Evolutionary conservation across 92 coral and sea anemone genomes (phyloP), one percentile per base, ranked within the genome.

Genomic region (Paramuricea clavata): DNA sequence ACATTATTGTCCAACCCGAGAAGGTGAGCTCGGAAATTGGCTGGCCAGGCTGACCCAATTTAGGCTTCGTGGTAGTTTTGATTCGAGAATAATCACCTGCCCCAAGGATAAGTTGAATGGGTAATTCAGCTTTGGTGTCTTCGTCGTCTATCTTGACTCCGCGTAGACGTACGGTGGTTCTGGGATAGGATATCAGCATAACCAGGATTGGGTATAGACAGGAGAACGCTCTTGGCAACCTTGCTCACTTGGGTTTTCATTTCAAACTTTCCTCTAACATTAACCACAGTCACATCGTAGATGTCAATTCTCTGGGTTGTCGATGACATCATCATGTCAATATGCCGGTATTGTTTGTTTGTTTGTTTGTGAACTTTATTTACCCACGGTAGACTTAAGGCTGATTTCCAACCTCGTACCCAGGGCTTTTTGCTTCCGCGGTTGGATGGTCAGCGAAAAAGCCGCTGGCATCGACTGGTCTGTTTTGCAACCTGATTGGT

Each of bases 1-100:
- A 75, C 81, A 75, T 75, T 21, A 44, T 41, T 21, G 64, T 39
- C 81, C 62, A 75, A 17, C 54, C 81, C 21, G 41, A 43, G 11
- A 9, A 19, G 21, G 60, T 44, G 6, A 75, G 81, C 17, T 75
- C 81, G 1, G 60, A 67, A 0, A 75, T 35, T 19, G 61, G 64
- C 32, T 75, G 50, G 19, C 61, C 61, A 13, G 64, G 81, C 49
- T 75, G 32, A 8, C 81, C 81, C 7, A 75, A 5, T 39, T n/a
- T 43, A 28, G 61, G 65, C 13, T 32, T 35, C 16, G 81, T n/a
- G 60, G 52, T n/a, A 17, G 81, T 75, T 28, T 75, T 75, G 16
- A 75, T 32, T 21, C 49, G 25, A 7, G 81, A 12, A 17, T 75
- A 75, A 26, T 75, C 81, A 43, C 81, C 52, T 47, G 52, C 52